phyloP scores from a whole-genome alignment of 1,140 invertebrate genomes.

The Diachasmimorpha longicaudata region DNA sequence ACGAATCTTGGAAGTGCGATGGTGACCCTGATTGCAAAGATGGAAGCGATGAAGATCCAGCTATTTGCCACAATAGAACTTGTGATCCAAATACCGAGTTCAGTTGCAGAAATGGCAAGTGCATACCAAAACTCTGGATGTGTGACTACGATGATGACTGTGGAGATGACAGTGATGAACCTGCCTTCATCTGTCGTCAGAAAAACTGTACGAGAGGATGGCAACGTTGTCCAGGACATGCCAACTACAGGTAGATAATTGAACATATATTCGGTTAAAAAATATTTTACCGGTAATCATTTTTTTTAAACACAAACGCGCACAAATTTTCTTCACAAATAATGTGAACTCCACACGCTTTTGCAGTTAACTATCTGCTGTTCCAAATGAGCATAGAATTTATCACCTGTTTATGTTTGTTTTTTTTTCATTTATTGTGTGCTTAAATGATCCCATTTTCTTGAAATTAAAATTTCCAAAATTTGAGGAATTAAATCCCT shows the following conservation, averaged over 20 bases:
- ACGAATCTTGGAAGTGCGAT: slow-evolving; percentile 95
- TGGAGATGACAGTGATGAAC: slow-evolving; percentile 93
- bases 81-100: slow-evolving; percentile 88
- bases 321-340: too few species aligned
- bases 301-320: too few species aligned
- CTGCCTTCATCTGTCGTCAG: slow-evolving; percentile 88
- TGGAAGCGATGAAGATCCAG: slow-evolving; percentile 89
- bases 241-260: slow-evolving; percentile 78
- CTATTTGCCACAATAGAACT: slow-evolving; percentile 81
- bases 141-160: slow-evolving; percentile 95
- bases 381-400: too few species aligned
- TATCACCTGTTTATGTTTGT: too few species aligned
- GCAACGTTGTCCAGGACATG: slow-evolving; percentile 86
- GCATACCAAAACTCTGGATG: slow-evolving; percentile 95
- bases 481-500: too few species aligned
- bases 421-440: too few species aligned
- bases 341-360: too few species aligned
- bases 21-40: slow-evolving; percentile 95
- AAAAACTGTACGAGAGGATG: slow-evolving; percentile 90
- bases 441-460: too few species aligned
- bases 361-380: too few species aligned
- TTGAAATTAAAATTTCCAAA: too few species aligned
- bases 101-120: slow-evolving; percentile 88
- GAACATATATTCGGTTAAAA: too few species aligned
- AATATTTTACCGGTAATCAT: too few species aligned